Base-by-base conservation (phyloP, 2,888 invertebrate genomes). In the Atherix ibis region DNA sequence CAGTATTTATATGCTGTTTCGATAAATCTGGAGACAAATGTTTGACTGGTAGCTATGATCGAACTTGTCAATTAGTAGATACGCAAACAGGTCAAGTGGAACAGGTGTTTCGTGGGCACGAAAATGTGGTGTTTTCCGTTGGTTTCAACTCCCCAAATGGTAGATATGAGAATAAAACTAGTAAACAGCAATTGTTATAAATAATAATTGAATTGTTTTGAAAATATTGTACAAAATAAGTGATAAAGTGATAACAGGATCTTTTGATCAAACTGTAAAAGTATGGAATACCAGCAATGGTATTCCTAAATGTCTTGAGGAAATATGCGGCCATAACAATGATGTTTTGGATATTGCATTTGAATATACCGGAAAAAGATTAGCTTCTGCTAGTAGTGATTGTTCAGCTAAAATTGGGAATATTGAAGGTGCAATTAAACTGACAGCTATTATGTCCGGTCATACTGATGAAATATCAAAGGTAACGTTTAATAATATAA, bases 1-100 rank as follows among this genome's bases (percentile, higher is more conserved):
- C n/a, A n/a, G n/a, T n/a, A n/a, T n/a, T n/a, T n/a, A n/a, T n/a
- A n/a, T n/a, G n/a, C n/a, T 71, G 73, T 25, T 73, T 80, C 47
- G 74, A 78, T 55, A 74, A 76, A 53, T 63, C 63, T 47, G 79
- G 79, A 9, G 66, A 67, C 48, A 81, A 79, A 51, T 83, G 81
- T 55, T 61, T 83, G 40, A 76, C 84, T 2, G 83, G 82, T 43
- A 84, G 84, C 56, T 85, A 84, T 54, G 85, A 85, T 56, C 67
- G 84, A 44, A 83, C 83, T 13, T 84, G 84, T 58, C 79, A 80
- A 56, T 65, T 85, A 35, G 82, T 83, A 75, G 70, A 78, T 56
- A 74, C 80, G 40, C 71, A 73, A 40, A 64, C 68, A 9, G 81
- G 80, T 27, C 65, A 64, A 39, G 78, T 81, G 53, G 56, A 76